These are phyloP conservation scores for Uloborus diversus DNA, from an alignment of 1,140 invertebrate species.

Conservation along the genomic window DNA sequence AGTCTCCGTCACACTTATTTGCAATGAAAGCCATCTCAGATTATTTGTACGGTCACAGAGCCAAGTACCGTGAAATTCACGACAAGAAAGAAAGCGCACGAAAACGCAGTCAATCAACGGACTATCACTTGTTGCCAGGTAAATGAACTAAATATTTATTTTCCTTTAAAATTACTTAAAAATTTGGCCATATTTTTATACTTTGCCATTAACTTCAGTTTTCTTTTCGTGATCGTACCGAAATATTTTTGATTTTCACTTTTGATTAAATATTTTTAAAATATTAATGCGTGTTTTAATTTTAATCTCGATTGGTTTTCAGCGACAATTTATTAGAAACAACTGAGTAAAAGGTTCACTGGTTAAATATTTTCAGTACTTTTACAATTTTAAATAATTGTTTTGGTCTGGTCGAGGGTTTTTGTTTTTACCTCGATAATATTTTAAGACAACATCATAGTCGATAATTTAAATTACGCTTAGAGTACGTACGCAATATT, in stretches of 20 bases:
- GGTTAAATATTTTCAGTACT: too few species aligned
- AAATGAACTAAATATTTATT: not conserved
- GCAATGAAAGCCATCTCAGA: constrained; percentile 50
- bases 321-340: too few species aligned
- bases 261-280: too few species aligned
- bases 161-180: not conserved
- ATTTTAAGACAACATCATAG: too few species aligned
- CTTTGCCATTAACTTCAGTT: not conserved
- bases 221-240: not conserved
- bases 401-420: too few species aligned
- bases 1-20: constrained; percentile 2
- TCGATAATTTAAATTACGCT: too few species aligned
- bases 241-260: not conserved
- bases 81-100: constrained; percentile 8
- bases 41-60: constrained; percentile 26
- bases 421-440: too few species aligned
- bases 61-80: constrained; percentile 39
- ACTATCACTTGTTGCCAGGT: constrained; percentile 28
- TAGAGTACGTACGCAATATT: too few species aligned
- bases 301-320: too few species aligned
- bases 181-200: not conserved
- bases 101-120: not conserved
- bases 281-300: too few species aligned
- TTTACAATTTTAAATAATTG: too few species aligned
- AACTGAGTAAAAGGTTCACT: too few species aligned